These are phyloP conservation scores for Scalopus aquaticus DNA, from an alignment of 2,113 vertebrate species.

Conservation along the genomic window DNA sequence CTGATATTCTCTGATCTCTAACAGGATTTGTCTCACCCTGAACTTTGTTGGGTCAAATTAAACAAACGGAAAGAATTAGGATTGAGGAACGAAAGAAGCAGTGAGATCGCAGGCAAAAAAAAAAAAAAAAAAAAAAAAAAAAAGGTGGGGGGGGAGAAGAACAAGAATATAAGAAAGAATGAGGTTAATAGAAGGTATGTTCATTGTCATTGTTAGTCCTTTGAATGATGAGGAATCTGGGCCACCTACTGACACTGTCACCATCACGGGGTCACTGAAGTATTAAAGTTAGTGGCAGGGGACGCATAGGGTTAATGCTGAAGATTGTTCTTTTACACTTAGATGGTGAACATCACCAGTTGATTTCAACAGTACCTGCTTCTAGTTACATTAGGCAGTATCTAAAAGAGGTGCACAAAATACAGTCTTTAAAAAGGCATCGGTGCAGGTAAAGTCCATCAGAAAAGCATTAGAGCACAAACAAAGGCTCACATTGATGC, in stretches of 20 bases:
- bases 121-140: too few relatives aligned
- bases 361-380: neutral
- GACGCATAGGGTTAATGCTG: neutral
- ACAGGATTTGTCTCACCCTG: neutral
- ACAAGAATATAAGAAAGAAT: neutral
- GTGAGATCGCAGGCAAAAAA: neutral
- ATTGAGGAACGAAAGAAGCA: neutral
- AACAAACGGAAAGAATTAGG: neutral
- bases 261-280: neutral
- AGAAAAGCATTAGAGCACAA: neutral
- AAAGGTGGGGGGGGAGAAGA: too few relatives aligned
- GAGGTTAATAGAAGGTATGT: too few relatives aligned
- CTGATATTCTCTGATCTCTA: accelerated
- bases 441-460: neutral
- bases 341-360: neutral
- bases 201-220: neutral
- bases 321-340: neutral
- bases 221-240: neutral
- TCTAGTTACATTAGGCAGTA: neutral
- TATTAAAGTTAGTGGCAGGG: too few relatives aligned
- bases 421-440: neutral
- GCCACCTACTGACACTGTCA: neutral
- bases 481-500: neutral
- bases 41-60: neutral
- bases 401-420: neutral